Base-by-base conservation (phyloP, 1,140 invertebrate genomes). In the Lordiphosa clarofinis region DNA sequence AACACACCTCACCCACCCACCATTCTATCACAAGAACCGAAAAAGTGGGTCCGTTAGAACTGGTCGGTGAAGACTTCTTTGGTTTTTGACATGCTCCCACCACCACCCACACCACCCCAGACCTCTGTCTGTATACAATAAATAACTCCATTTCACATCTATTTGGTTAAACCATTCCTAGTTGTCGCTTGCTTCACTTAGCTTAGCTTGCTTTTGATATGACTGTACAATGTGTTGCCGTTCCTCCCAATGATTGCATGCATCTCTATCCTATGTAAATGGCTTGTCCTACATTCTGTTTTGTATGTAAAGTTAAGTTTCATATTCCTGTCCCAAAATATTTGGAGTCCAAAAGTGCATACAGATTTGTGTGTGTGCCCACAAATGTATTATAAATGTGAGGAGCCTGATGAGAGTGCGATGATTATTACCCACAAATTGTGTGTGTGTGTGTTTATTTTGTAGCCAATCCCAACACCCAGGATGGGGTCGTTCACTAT, bases 401-500 rank as follows among this genome's bases (percentile, higher is more conserved):
- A 8, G 28, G 28, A 31, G 24, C 5, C 24, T 28, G 24, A 28
- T 28, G 24, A 28, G 6, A 28, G 7, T 31, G 2, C 7, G 50
- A 35, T 38, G 0, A 4, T 8, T 36, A 19, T 44, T 63, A 33
- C 40, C 9, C 37, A 56, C 36, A 56, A 21, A 54, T 33, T 61
- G 24, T 56, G 37, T 38, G 19, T 53, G 6, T 43, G 42, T 60
- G 44, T 60, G 44, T 68, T 68, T 38, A 7, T 69, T 49, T 86
- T 86, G 38, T 87, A 89, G 88, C 88, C 88, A 88, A 79, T 88
- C 88, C 86, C 88, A 88, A 88, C 74, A 75, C 88, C 88, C 78
- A 79, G 91, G 91, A 73, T 93, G 94, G 92, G 91, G 90, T 88
- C 92, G 92, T 86, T 90, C 90, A 63, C 90, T 90, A 73, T 92